A percentile compares a stretch with the other conserved stretches of the same genome.
These are phyloP conservation scores for Junco hyemalis DNA, from an alignment of 2,113 vertebrate species.

Conservation along the genomic window DNA sequence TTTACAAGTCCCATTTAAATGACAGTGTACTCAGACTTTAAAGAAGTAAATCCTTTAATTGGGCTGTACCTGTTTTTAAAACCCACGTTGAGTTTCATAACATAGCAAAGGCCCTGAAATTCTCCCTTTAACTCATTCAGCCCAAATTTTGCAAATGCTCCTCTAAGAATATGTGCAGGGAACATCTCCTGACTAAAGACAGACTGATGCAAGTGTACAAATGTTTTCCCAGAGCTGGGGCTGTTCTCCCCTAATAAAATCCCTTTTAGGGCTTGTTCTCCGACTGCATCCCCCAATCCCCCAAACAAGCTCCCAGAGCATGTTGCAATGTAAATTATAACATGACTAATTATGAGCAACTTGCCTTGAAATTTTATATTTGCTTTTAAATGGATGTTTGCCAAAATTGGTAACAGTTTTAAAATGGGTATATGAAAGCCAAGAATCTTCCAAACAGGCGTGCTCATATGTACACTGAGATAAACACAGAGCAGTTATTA, in stretches of 20 bases:
- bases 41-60: neutral
- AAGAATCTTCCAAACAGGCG: neutral
- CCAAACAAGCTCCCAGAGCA: neutral
- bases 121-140: neutral
- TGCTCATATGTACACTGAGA: neutral
- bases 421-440: neutral
- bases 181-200: rapidly evolving
- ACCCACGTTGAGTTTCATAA: neutral
- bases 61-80: neutral
- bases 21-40: neutral
- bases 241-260: neutral
- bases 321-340: neutral
- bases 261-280: neutral
- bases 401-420: neutral
- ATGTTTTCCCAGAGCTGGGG: neutral
- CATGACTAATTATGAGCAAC: neutral
- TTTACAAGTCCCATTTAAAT: neutral
- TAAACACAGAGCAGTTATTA: neutral
- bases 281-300: neutral
- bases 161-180: neutral
- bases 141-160: neutral
- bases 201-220: neutral
- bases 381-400: neutral
- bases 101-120: neutral
- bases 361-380: neutral